A percentile compares a stretch with the other conserved stretches of the same genome.
Conservation (phyloP, 1,140 invertebrate genomes). For the Chlorops oryzae region DNA sequence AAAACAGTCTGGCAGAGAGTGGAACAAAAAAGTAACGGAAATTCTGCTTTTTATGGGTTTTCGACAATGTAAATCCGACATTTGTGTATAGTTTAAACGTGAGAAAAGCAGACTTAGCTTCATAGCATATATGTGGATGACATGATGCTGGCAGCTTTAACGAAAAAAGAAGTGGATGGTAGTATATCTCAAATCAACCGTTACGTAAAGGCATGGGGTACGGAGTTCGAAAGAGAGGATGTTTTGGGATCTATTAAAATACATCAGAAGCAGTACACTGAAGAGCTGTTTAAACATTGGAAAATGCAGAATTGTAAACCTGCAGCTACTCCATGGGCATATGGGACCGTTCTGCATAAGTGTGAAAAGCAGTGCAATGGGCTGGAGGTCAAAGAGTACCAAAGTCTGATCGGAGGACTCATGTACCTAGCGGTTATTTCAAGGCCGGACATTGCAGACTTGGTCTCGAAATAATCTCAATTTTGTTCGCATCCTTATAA, state of each 20-base stretch:
- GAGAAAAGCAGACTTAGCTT: not conserved
- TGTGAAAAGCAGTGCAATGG: not conserved
- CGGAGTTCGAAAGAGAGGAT: not conserved
- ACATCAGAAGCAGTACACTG: not conserved
- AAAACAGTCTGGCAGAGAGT: conserved; percentile 3
- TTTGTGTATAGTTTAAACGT: conserved; percentile 4
- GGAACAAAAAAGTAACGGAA: conserved; percentile 4
- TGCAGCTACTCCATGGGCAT: not conserved
- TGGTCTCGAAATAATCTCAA: too few relatives aligned
- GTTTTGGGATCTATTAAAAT: not conserved
- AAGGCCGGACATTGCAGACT: too few relatives aligned
- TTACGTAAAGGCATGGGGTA: too few relatives aligned
- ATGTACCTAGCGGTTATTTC: too few relatives aligned
- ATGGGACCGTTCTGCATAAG: not conserved
- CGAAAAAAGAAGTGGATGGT: not conserved
- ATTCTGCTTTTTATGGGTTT: conserved; percentile 2
- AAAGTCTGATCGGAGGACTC: too few relatives aligned
- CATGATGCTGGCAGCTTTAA: too few relatives aligned
- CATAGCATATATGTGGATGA: not conserved
- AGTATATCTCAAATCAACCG: not conserved
- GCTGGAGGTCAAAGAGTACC: not conserved
- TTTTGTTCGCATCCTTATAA: not conserved
- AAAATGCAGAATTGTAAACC: not conserved
- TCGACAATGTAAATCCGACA: conserved; percentile 1
- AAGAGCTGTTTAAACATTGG: not conserved